These are phyloP conservation scores for Uria lomvia DNA, from an alignment of 2,113 vertebrate species.

Conservation along the genomic window DNA sequence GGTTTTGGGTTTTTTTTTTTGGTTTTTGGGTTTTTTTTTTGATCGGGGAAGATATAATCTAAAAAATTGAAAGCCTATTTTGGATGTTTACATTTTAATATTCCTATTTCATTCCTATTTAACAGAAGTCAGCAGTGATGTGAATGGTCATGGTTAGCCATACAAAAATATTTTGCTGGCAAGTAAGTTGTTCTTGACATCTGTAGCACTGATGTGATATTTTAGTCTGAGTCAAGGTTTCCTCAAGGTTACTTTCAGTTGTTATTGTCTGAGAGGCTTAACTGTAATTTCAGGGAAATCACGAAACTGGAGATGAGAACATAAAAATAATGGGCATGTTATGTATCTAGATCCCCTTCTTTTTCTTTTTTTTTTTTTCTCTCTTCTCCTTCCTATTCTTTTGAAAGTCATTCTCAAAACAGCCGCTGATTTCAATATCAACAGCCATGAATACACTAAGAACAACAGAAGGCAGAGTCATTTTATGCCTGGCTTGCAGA, in stretches of 20 bases:
- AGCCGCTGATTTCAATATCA: not conserved
- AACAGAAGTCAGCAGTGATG: not conserved
- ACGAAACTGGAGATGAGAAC: not conserved
- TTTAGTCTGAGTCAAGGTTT: not conserved
- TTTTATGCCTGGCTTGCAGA: not conserved
- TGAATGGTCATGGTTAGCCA: not conserved
- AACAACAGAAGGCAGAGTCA: not conserved
- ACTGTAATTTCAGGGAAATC: not conserved
- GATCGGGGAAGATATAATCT: not conserved
- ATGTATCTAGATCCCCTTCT: not conserved
- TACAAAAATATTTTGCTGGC: not conserved
- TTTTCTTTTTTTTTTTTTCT: too few species aligned
- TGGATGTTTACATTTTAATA: not conserved
- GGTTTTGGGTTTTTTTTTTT: accelerated
- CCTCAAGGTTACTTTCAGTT: not conserved
- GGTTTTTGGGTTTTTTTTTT: too few species aligned
- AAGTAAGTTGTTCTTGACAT: not conserved
- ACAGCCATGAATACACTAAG: not conserved
- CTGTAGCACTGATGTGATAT: not conserved
- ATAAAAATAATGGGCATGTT: not conserved
- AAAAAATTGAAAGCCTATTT: not conserved
- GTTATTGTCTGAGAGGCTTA: not conserved
- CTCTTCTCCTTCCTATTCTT: too few species aligned
- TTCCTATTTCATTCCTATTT: not conserved
- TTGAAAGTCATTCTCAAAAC: not conserved